phyloP scores from a whole-genome alignment of 2,888 invertebrate species.

The Pollenia angustigena region DNA sequence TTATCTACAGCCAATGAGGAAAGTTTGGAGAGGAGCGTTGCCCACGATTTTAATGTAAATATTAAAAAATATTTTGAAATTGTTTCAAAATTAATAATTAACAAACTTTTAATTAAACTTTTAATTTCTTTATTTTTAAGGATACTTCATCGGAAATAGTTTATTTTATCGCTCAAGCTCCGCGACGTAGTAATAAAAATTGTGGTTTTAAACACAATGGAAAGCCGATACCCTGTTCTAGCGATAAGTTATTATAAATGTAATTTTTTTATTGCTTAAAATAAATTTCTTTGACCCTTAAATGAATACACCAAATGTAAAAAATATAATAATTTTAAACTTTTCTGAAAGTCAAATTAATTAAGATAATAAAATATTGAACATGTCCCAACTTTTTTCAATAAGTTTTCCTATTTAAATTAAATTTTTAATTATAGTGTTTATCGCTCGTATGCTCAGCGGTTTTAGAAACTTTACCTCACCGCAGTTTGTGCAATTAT shows the following conservation, averaged over 20 bases:
- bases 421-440: no score
- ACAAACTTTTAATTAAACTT: background rate
- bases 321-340: no score
- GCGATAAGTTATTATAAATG: conserved; percentile 34
- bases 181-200: conserved; percentile 50
- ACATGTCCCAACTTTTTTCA: no score
- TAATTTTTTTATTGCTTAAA: conserved; percentile 2
- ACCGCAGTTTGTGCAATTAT: no score
- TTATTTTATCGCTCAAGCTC: conserved; percentile 63
- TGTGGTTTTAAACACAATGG: conserved; percentile 68
- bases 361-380: no score
- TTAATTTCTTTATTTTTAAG: conserved; percentile 10
- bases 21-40: background rate
- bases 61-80: background rate
- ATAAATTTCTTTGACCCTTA: background rate
- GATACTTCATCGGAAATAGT: conserved; percentile 39
- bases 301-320: no score
- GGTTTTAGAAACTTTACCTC: no score
- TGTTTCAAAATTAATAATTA: background rate
- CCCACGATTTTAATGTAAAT: conserved; percentile 50
- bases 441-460: no score
- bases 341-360: no score
- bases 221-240: conserved; percentile 57
- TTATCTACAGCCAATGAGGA: conserved; percentile 18
- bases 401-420: no score